These are phyloP conservation scores for Rallus crepitans DNA, from an alignment of 2,797 vertebrate genomes.

Conservation along the genomic window DNA sequence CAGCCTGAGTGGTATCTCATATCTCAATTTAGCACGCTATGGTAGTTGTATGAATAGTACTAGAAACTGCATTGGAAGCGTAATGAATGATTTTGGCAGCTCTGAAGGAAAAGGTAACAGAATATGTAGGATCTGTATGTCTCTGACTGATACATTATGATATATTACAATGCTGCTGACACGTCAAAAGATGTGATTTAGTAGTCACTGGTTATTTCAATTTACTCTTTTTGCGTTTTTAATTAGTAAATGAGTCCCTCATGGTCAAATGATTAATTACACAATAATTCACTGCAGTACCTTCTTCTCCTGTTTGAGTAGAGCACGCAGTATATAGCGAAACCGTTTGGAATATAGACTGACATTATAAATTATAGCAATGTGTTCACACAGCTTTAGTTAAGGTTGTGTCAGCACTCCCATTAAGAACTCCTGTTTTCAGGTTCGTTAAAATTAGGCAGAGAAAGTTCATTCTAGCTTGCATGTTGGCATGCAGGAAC, in stretches of 20 bases:
- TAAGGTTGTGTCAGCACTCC: conserved; percentile 60
- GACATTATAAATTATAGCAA: conserved; percentile 69
- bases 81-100: conserved; percentile 69
- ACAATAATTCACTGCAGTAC: conserved; percentile 80
- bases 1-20: not conserved
- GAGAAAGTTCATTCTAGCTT: conserved; percentile 37
- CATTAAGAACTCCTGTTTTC: conserved; percentile 47
- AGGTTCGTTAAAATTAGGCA: conserved; percentile 57
- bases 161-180: conserved; percentile 76
- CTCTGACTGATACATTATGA: conserved; percentile 78
- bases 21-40: not conserved
- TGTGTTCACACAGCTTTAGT: conserved; percentile 14
- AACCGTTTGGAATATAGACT: conserved; percentile 49
- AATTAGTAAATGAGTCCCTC: conserved; percentile 95
- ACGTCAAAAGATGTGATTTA: conserved; percentile 86
- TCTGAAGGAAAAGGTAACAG: conserved; percentile 61
- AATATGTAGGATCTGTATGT: conserved; percentile 69
- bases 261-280: conserved; percentile 90
- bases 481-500: not conserved
- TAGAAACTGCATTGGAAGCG: not conserved
- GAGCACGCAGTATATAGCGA: conserved; percentile 18
- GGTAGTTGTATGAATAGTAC: not conserved
- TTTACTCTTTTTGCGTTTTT: conserved; percentile 89
- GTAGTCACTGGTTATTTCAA: conserved; percentile 88
- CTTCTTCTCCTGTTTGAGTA: conserved; percentile 65